phyloP scores from a whole-genome alignment of 1,140 invertebrate genomes.

The Luehdorfia chinensis region DNA sequence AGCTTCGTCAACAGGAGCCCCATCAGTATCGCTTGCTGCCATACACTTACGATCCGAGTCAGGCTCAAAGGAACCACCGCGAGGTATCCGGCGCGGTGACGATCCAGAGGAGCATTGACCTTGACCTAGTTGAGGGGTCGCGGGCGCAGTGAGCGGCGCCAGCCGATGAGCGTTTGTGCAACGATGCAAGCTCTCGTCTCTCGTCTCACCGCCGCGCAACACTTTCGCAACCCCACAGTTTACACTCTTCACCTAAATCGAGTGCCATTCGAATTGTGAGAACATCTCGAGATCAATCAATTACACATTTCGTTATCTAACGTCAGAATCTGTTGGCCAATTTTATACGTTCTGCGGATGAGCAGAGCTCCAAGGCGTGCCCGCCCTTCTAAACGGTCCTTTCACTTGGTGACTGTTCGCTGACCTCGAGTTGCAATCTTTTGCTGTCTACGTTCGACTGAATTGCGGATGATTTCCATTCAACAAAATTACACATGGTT shows the following conservation, averaged over 20 bases:
- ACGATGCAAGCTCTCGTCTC: conserved; percentile 24
- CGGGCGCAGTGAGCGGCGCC: conserved; percentile 38
- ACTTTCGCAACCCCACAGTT: conserved; percentile 11
- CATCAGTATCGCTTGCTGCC: conserved; percentile 34
- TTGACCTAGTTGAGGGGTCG: conserved; percentile 59
- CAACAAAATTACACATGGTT: not conserved
- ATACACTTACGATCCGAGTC: conserved; percentile 14
- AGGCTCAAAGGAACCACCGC: not conserved
- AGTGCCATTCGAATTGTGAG: not conserved
- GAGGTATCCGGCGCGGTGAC: no score
- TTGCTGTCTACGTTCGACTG: not conserved
- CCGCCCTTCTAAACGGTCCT: conserved; percentile 9
- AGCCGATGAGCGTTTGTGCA: conserved; percentile 21
- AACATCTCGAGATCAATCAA: conserved; percentile 7
- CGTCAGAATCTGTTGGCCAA: no score
- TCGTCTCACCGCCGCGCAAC: not conserved
- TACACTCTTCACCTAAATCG: not conserved
- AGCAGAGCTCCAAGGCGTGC: not conserved
- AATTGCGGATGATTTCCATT: not conserved
- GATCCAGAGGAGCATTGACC: conserved; percentile 54
- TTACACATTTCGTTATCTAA: conserved; percentile 1
- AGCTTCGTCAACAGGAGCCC: conserved; percentile 28
- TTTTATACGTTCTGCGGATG: not conserved
- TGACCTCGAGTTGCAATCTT: conserved; percentile 1
- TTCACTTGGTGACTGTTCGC: not conserved